phyloP scores from a whole-genome alignment of 2,888 invertebrate genomes.

The Oscheius sp. region DNA sequence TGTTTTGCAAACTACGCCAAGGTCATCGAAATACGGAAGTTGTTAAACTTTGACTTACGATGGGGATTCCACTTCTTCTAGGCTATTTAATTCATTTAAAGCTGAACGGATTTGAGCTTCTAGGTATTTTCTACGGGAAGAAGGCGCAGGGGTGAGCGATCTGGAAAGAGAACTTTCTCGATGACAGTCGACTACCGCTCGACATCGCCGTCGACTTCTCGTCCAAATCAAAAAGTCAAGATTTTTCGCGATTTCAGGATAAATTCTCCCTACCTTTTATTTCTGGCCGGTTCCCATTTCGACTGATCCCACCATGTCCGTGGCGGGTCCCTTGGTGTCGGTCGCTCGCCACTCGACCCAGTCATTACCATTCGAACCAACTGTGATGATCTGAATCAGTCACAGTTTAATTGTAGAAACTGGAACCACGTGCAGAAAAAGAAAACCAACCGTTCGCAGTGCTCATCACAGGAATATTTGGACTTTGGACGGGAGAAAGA shows the following conservation, averaged over 20 bases:
- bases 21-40: neutral
- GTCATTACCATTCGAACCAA: conserved; percentile 36
- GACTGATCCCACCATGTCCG: conserved; percentile 38
- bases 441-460: conserved; percentile 32
- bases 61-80: neutral
- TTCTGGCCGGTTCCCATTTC: conserved; percentile 22
- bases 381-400: conserved; percentile 23
- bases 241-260: too few relatives aligned
- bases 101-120: conserved; percentile 11
- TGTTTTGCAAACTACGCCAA: neutral
- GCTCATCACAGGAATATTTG: conserved; percentile 36
- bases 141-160: neutral
- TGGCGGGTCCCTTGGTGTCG: conserved; percentile 30
- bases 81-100: conserved; percentile 17
- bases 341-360: conserved; percentile 19
- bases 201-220: too few relatives aligned
- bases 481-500: conserved; percentile 28
- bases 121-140: conserved; percentile 25
- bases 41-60: neutral
- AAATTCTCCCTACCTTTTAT: conserved; percentile 11
- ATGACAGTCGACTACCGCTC: too few relatives aligned
- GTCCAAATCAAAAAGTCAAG: too few relatives aligned
- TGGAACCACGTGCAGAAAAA: neutral
- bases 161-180: conserved; percentile 23
- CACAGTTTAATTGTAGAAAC: neutral